Percentiles rank a stretch among this genome's conserved stretches.
phyloP scores from a whole-genome alignment of 2,888 invertebrate genomes.

The Drosophila limbata region DNA sequence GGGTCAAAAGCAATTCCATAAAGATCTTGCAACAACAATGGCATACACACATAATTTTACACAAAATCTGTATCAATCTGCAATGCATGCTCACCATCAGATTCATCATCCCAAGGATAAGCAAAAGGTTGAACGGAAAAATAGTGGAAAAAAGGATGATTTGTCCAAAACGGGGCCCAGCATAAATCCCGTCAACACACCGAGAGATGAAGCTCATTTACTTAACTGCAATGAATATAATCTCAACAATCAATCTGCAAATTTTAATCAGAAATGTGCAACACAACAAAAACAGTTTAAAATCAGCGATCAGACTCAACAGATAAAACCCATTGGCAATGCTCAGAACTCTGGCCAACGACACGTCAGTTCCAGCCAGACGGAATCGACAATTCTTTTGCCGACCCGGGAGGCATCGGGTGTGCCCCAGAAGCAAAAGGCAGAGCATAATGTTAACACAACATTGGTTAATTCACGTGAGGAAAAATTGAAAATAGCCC shows the following conservation, averaged over 20 bases:
- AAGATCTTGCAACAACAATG: constrained; percentile 85
- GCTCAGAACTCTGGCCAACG: constrained; percentile 59
- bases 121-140: constrained; percentile 79
- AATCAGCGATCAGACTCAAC: constrained; percentile 65
- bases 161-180: constrained; percentile 54
- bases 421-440: constrained; percentile 61
- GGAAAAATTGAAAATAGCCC: constrained; percentile 65
- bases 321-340: constrained; percentile 66
- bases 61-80: constrained; percentile 84
- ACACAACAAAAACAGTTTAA: constrained; percentile 66
- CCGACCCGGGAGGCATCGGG: constrained; percentile 47
- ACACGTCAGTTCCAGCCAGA: constrained; percentile 50
- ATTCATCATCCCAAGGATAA: constrained; percentile 83
- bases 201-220: constrained; percentile 59
- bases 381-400: constrained; percentile 53
- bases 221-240: constrained; percentile 68
- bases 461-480: constrained; percentile 56
- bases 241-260: constrained; percentile 61
- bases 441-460: constrained; percentile 69
- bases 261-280: constrained; percentile 66
- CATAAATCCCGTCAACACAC: constrained; percentile 27
- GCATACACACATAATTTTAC: constrained; percentile 84
- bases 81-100: constrained; percentile 84
- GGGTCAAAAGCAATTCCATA: constrained; percentile 87
- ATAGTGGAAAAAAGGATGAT: constrained; percentile 82